Percentiles rank a stretch among this genome's conserved stretches.
These are phyloP conservation scores for Spodoptera exigua DNA, from an alignment of 2,888 invertebrate genomes.

Conservation along the genomic window DNA sequence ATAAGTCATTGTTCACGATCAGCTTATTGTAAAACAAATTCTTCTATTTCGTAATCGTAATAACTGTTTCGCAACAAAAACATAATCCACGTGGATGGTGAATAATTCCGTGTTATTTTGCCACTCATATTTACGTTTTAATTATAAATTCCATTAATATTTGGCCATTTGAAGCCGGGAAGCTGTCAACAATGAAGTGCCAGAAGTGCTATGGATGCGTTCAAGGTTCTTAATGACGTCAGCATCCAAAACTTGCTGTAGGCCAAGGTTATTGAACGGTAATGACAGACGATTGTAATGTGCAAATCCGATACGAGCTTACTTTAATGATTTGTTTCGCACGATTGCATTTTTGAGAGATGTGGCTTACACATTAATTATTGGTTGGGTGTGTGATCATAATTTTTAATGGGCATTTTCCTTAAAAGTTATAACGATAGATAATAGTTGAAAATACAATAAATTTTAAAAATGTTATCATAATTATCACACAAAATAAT, in stretches of 20 bases:
- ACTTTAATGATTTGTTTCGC: slow-evolving; percentile 35
- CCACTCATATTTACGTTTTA: slow-evolving; percentile 19
- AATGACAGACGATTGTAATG: slow-evolving; percentile 54
- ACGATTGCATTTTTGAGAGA: slow-evolving; percentile 3
- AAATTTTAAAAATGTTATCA: no score
- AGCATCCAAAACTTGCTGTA: slow-evolving; percentile 68
- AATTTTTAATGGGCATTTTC: background rate
- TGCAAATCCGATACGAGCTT: slow-evolving; percentile 40
- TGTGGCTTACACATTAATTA: no score
- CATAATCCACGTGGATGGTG: slow-evolving; percentile 20
- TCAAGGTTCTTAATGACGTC: slow-evolving; percentile 68
- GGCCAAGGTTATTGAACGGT: slow-evolving; percentile 72
- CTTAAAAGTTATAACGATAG: no score
- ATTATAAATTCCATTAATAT: slow-evolving; percentile 10
- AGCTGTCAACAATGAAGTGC: slow-evolving; percentile 47
- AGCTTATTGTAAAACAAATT: slow-evolving; percentile 21
- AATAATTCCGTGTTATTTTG: slow-evolving; percentile 16
- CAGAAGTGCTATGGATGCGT: slow-evolving; percentile 55
- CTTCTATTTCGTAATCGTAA: slow-evolving; percentile 19
- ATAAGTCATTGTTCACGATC: slow-evolving; percentile 19
- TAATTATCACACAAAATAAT: slow-evolving; percentile 1
- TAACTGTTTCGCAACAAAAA: slow-evolving; percentile 4
- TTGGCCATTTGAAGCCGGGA: slow-evolving; percentile 30
- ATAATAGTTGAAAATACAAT: no score
- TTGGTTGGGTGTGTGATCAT: slow-evolving; percentile 1